These are phyloP conservation scores for Salvelinus namaycush DNA, from an alignment of 2,113 vertebrate genomes.

Conservation along the genomic window DNA sequence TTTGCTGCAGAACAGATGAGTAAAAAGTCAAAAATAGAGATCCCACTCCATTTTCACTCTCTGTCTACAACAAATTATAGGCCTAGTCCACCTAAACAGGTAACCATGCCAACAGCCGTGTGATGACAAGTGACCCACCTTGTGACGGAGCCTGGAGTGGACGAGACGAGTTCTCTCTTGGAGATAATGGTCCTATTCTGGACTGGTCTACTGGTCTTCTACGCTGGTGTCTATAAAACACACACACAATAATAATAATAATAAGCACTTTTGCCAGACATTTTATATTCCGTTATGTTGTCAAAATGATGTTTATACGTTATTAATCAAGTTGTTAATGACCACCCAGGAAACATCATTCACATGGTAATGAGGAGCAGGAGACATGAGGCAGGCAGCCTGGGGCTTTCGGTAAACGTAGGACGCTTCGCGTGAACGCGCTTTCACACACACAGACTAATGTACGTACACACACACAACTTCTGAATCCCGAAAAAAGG, in stretches of 20 bases:
- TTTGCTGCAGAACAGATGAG: not conserved
- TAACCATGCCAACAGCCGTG: conserved; percentile 71
- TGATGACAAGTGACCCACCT: conserved; percentile 67
- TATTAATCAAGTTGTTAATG: conserved; percentile 65
- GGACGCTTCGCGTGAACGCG: not conserved
- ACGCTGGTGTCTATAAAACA: conserved; percentile 45
- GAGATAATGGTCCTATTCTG: conserved; percentile 44
- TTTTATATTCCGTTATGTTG: conserved; percentile 32
- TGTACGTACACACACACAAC: conserved; percentile 8
- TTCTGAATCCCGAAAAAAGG: not conserved
- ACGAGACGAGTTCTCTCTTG: conserved; percentile 44
- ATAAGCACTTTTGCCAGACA: conserved; percentile 32
- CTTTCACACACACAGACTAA: conserved; percentile 20
- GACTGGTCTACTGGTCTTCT: conserved; percentile 24
- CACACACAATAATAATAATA: not conserved
- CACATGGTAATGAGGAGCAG: conserved; percentile 56
- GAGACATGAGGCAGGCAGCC: conserved; percentile 23
- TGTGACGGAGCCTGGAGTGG: conserved; percentile 60
- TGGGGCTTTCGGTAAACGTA: not conserved
- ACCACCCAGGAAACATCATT: conserved; percentile 60
- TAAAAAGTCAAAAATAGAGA: conserved; percentile 59
- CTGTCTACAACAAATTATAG: conserved; percentile 49
- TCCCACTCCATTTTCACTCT: not conserved
- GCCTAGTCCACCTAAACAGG: conserved; percentile 37
- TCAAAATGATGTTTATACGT: conserved; percentile 41